These are phyloP conservation scores for Drosophila macrothrix DNA, from an alignment of 2,888 invertebrate species.

Conservation along the genomic window DNA sequence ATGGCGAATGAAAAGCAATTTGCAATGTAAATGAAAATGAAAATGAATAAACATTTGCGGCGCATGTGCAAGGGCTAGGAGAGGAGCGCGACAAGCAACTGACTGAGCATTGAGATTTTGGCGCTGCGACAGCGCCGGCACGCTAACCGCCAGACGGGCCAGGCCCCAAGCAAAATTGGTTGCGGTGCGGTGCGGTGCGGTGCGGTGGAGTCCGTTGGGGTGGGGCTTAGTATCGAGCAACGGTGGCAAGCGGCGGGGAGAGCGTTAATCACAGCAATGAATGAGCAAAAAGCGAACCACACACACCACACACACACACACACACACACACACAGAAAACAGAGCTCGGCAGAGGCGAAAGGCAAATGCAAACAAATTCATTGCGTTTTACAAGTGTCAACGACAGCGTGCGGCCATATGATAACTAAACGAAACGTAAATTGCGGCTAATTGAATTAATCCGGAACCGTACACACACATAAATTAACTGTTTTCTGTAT, in stretches of 20 bases:
- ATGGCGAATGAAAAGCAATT: slow-evolving; percentile 69
- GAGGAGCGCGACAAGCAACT: slow-evolving; percentile 14
- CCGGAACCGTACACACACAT: slow-evolving; percentile 44
- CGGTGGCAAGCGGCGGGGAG: slow-evolving; percentile 10
- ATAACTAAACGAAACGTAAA: slow-evolving; percentile 77
- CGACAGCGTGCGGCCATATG: slow-evolving; percentile 62
- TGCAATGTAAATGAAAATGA: slow-evolving; percentile 69
- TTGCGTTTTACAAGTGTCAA: slow-evolving; percentile 78
- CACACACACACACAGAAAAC: slow-evolving; percentile 8
- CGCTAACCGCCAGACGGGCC: slow-evolving; percentile 52
- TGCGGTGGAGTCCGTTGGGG: neutral
- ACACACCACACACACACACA: neutral
- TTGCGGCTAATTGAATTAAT: slow-evolving; percentile 74
- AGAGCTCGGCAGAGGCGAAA: slow-evolving; percentile 12
- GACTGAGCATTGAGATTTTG: slow-evolving; percentile 60
- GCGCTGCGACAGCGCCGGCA: slow-evolving; percentile 54
- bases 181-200: neutral
- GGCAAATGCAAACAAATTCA: slow-evolving; percentile 68
- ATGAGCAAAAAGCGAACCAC: slow-evolving; percentile 34
- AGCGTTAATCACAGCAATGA: slow-evolving; percentile 66
- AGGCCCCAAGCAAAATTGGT: neutral
- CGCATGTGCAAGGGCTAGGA: slow-evolving; percentile 57
- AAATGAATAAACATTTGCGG: slow-evolving; percentile 61
- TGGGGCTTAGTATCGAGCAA: neutral
- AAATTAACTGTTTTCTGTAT: neutral